Percentiles rank a stretch among this genome's conserved stretches.
These are phyloP conservation scores for Neodon shergylaensis DNA, from an alignment of 2,113 vertebrate genomes.

Conservation along the genomic window DNA sequence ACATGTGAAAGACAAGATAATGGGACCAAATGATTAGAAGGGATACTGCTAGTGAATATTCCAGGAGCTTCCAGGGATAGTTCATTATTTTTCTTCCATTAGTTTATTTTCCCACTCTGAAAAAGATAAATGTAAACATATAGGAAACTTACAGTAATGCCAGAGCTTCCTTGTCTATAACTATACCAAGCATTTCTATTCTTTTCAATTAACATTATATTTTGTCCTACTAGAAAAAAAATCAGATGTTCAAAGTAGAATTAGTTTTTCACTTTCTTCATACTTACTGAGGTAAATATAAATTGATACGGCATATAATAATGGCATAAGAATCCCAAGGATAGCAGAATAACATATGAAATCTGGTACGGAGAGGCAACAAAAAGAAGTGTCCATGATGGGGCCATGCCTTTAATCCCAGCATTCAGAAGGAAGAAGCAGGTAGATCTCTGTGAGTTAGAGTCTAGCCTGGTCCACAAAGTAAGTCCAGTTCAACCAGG, in stretches of 20 bases:
- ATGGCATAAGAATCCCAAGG: neutral
- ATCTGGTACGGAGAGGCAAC: neutral
- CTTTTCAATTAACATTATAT: neutral
- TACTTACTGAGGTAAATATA: slow-evolving; percentile 14
- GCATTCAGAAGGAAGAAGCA: neutral
- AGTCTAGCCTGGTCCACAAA: neutral
- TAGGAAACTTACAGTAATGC: neutral
- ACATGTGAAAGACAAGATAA: slow-evolving; percentile 4
- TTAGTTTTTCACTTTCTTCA: neutral
- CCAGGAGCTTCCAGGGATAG: neutral
- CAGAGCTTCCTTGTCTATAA: neutral
- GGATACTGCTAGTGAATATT: neutral
- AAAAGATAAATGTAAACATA: neutral
- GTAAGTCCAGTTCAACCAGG: neutral
- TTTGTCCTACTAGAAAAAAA: neutral
- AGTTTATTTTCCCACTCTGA: neutral
- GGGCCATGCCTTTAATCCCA: neutral
- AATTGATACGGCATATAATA: neutral
- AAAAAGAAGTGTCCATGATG: neutral
- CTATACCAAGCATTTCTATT: neutral
- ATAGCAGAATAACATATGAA: neutral
- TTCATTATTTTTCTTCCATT: slow-evolving; percentile 16
- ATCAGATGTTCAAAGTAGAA: slow-evolving; percentile 2
- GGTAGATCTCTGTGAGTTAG: neutral
- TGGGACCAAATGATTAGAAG: neutral